Base-by-base conservation (phyloP, 2,888 invertebrate genomes). In the Proisotoma minuta region DNA sequence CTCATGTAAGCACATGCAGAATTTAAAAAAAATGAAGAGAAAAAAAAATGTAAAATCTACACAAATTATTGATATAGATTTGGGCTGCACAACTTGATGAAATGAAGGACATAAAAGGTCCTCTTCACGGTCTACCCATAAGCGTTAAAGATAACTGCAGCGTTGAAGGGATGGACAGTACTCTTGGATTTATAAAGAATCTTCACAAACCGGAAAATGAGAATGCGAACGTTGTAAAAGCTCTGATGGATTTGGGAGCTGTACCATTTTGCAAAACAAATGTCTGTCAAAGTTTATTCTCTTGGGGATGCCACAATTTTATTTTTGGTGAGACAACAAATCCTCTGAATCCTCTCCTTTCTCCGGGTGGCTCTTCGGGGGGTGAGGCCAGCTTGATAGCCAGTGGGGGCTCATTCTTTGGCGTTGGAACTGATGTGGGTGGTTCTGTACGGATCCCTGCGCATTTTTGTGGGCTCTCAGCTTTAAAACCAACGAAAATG, bases 191-290 rank as follows among this genome's bases (percentile, higher is more conserved):
- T 50, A 76, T 74, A 2, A 75, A 76, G 53, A 70, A 71, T 48
- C 63, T 76, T 20, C 66, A 68, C 59, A 67, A 74, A 48, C 77
- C 77, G 3, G 56, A 40, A 24, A 18, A 59, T 26, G 64, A 68
- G 2, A 68, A 70, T 56, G 63, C 69, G 1, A 53, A 53, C 15
- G 22, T 73, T 4, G 61, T 59, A 3, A 52, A 51, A 48, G 48
- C 29, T 29, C 47, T 63, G 4, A 63, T 53, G 48, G 62, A 73
- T 1, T 70, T 76, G 5, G 82, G 82, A 53, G 81, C 79, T 20
- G 74, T 81, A 29, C 81, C 81, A 1, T 81, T 80, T 74, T 78
- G 79, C 5, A 76, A 78, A 63, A 81, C 79, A 8, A 80, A 80
- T 69, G 75, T 78, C 15, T 78, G 79, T 0, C 78, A 78, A 63